Percentiles rank a stretch among this genome's conserved stretches.
These are phyloP conservation scores for Fabriciana adippe DNA, from an alignment of 2,888 invertebrate species.

Conservation along the genomic window DNA sequence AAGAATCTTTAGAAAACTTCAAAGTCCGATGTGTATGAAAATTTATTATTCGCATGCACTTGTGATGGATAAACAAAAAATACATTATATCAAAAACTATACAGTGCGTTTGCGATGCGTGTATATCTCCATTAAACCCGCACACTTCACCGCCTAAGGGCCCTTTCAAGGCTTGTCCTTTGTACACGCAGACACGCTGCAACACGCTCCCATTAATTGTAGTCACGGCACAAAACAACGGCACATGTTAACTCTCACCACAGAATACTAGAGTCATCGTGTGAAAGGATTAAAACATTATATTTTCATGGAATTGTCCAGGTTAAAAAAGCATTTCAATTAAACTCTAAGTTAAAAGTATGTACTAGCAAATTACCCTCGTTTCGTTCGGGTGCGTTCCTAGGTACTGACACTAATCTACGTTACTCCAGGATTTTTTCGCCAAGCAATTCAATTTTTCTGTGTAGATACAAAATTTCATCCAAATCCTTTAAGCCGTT, in stretches of 20 bases:
- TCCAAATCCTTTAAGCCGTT: no score
- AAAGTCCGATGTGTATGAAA: neutral
- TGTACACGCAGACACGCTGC: conserved; percentile 42
- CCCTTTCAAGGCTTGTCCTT: conserved; percentile 43
- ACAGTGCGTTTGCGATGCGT: conserved; percentile 45
- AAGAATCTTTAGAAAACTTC: no score
- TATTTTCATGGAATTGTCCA: conserved; percentile 9
- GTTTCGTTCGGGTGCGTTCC: no score
- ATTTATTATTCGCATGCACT: neutral
- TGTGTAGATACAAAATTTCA: no score
- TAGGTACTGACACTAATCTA: no score
- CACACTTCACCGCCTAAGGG: conserved; percentile 43
- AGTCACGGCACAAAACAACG: conserved; percentile 40
- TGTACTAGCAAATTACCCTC: no score
- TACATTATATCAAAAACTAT: conserved; percentile 27
- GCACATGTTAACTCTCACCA: conserved; percentile 40
- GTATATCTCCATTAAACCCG: conserved; percentile 42
- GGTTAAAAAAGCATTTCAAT: neutral
- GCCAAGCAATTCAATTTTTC: no score
- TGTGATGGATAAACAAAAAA: conserved; percentile 8
- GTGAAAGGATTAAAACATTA: conserved; percentile 28
- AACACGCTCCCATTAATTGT: conserved; percentile 42
- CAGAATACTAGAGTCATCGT: conserved; percentile 36
- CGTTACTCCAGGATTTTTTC: no score
- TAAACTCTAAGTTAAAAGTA: neutral